Conservation (phyloP, 2,888 invertebrate species). For the Blera fallax region DNA sequence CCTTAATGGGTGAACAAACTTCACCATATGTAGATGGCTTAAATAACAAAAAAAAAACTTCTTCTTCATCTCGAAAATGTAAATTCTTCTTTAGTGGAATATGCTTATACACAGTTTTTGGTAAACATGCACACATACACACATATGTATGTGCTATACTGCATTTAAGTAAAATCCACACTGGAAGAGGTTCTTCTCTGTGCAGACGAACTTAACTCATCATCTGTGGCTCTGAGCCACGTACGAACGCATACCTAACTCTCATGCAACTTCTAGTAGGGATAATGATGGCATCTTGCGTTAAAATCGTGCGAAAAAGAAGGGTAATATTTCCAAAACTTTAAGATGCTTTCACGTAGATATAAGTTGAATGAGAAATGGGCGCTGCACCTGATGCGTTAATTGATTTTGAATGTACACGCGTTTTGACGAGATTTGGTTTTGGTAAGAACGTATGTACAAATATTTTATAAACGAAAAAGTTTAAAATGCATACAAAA, state of each 20-base stretch:
- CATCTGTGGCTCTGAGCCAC: neutral
- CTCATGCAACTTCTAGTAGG: neutral
- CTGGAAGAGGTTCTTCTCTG: neutral
- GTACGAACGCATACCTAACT: neutral
- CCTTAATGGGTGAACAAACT: too few relatives aligned
- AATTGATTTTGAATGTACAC: neutral
- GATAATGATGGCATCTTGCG: conserved; percentile 16
- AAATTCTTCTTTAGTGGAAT: neutral
- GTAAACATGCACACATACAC: too few relatives aligned
- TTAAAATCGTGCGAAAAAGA: conserved; percentile 13
- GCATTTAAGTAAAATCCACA: neutral
- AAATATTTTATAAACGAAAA: too few relatives aligned
- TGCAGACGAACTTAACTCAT: conserved; percentile 25
- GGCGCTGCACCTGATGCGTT: neutral
- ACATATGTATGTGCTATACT: neutral
- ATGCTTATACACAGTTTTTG: neutral
- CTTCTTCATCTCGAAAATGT: neutral
- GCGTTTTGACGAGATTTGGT: too few relatives aligned
- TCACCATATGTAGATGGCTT: too few relatives aligned
- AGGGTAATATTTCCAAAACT: conserved; percentile 12
- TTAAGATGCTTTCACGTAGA: neutral
- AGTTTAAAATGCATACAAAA: too few relatives aligned
- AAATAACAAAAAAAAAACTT: neutral
- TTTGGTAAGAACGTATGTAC: too few relatives aligned
- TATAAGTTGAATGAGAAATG: neutral